These are phyloP conservation scores for Sinohyriopsis cumingii DNA, from an alignment of 2,888 invertebrate species.

Conservation along the genomic window DNA sequence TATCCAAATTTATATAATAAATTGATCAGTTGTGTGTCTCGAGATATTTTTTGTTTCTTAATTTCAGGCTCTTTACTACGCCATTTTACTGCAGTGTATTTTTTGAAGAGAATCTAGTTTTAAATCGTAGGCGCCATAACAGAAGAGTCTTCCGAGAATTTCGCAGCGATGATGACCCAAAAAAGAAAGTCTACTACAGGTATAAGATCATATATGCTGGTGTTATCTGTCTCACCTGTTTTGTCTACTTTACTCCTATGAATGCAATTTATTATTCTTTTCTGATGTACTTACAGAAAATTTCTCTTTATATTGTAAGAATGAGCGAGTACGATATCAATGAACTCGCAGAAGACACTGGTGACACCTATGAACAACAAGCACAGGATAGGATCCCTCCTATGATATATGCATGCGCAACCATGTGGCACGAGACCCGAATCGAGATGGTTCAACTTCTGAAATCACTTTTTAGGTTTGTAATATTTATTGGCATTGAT, in stretches of 20 bases:
- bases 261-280: background rate
- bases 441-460: conserved; percentile 95
- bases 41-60: background rate
- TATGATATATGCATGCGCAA: conserved; percentile 93
- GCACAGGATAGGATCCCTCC: conserved; percentile 45
- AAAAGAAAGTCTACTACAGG: conserved; percentile 29
- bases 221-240: too few species aligned
- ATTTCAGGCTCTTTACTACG: conserved; percentile 83
- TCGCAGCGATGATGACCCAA: conserved; percentile 72
- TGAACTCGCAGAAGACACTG: conserved; percentile 7
- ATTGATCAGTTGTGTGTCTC: background rate
- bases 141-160: conserved; percentile 82
- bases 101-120: conserved; percentile 94
- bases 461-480: conserved; percentile 80
- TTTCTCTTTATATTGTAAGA: background rate
- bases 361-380: conserved; percentile 18
- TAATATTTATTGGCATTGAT: background rate
- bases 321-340: background rate
- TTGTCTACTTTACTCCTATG: too few species aligned
- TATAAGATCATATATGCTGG: background rate
- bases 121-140: conserved; percentile 92
- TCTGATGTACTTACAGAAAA: background rate
- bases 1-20: too few species aligned
- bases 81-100: conserved; percentile 95
- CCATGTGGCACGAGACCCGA: conserved; percentile 99